A percentile compares a stretch with the other conserved stretches of the same genome.
Evolutionary conservation across 53 echinoderm and acorn worm genomes (phyloP).

Genomic region (Hippasteria phrygiana): DNA sequence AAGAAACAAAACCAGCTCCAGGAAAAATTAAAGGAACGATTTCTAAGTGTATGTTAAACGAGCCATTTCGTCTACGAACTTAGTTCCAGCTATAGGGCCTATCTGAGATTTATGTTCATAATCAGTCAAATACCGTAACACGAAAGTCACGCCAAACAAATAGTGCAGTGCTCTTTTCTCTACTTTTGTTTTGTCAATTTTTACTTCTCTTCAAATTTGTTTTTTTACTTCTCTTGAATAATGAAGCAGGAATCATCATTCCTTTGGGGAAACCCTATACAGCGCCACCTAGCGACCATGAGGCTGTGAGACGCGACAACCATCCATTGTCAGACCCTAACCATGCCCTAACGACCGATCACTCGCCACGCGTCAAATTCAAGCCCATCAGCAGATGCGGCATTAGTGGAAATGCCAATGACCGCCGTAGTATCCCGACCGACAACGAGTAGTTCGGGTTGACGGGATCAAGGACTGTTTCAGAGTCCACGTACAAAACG

Average conservation of each 20-base stretch:
- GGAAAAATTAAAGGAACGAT: too few relatives aligned
- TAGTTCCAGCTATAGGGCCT: too few relatives aligned
- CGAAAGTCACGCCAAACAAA: too few relatives aligned
- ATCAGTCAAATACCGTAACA: too few relatives aligned
- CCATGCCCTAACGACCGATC: slow-evolving; percentile 3
- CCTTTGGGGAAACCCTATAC: background rate
- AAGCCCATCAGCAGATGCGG: background rate
- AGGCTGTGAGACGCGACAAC: background rate
- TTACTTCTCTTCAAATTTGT: background rate
- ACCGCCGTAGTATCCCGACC: background rate
- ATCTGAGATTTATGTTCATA: too few relatives aligned
- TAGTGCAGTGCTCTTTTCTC: too few relatives aligned
- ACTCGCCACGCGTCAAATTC: background rate
- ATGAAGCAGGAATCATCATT: background rate
- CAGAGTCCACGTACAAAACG: background rate
- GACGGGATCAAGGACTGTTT: background rate
- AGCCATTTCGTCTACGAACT: too few relatives aligned
- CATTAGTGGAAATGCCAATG: background rate
- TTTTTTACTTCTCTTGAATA: background rate
- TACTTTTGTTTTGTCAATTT: too few relatives aligned
- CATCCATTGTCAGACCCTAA: background rate
- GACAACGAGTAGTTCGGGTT: background rate
- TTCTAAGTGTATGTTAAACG: too few relatives aligned
- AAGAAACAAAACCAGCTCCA: too few relatives aligned
- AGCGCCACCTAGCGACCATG: background rate